These are phyloP conservation scores for Asobara japonica DNA, from an alignment of 1,140 invertebrate species.

Conservation along the genomic window DNA sequence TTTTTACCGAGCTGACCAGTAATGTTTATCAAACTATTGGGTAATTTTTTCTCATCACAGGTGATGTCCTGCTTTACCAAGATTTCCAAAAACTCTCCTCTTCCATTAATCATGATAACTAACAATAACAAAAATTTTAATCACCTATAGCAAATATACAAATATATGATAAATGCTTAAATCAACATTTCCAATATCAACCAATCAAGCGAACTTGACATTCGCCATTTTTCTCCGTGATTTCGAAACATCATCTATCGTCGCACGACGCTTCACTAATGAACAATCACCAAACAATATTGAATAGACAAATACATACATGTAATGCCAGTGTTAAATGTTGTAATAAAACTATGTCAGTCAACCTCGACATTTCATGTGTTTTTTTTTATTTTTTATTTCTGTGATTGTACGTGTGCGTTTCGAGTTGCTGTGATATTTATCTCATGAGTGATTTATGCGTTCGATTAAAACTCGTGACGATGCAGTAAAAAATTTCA, in stretches of 20 bases:
- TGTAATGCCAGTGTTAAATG: slow-evolving; percentile 20
- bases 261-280: slow-evolving; percentile 42
- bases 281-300: slow-evolving; percentile 33
- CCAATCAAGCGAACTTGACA: too few species aligned
- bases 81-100: too few species aligned
- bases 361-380: background rate
- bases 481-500: slow-evolving; percentile 17
- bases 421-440: background rate
- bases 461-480: background rate
- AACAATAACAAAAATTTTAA: too few species aligned
- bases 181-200: too few species aligned
- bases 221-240: too few species aligned
- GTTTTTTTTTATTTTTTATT: slow-evolving; percentile 8
- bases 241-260: slow-evolving; percentile 39
- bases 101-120: too few species aligned
- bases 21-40: too few species aligned
- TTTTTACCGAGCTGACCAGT: too few species aligned
- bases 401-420: background rate
- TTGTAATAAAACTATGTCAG: background rate
- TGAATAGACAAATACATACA: slow-evolving; percentile 40
- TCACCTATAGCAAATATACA: too few species aligned
- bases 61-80: too few species aligned
- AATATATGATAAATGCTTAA: too few species aligned
- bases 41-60: too few species aligned
- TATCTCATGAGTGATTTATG: slow-evolving; percentile 2